Conservation (phyloP, 1,140 invertebrate genomes). For the Calliphora vicina region DNA sequence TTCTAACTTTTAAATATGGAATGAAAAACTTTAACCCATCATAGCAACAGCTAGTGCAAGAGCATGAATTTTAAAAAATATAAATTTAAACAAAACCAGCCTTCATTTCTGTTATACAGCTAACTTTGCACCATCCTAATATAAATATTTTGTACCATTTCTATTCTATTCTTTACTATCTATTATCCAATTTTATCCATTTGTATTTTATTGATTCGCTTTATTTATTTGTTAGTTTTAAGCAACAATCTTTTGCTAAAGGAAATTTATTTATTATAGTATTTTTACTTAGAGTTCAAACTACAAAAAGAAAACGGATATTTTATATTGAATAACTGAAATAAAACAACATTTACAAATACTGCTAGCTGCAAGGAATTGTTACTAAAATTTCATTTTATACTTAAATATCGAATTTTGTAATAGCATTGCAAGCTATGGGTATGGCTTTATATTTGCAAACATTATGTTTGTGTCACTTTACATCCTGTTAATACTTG, state of each 20-base stretch:
- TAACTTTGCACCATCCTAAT: too few species aligned
- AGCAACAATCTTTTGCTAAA: neutral
- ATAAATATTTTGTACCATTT: too few species aligned
- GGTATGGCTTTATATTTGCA: neutral
- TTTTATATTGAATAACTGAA: neutral
- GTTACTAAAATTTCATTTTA: neutral
- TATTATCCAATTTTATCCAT: neutral
- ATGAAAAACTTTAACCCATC: too few species aligned
- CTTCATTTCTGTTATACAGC: too few species aligned
- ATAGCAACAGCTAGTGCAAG: too few species aligned
- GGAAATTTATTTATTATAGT: neutral
- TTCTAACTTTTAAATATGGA: too few species aligned
- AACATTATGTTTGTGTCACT: neutral
- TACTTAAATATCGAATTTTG: too few species aligned
- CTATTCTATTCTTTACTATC: too few species aligned
- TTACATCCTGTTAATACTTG: constrained; percentile 16
- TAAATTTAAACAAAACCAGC: too few species aligned
- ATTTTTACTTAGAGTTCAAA: neutral
- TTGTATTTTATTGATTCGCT: neutral
- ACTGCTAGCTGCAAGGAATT: neutral
- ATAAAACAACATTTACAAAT: neutral
- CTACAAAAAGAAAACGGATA: neutral
- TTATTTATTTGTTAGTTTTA: constrained; percentile 2
- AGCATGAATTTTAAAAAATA: too few species aligned
- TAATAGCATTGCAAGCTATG: too few species aligned